Evolutionary conservation across 2,113 vertebrate species (phyloP).

Genomic region (Cygnus atratus): DNA sequence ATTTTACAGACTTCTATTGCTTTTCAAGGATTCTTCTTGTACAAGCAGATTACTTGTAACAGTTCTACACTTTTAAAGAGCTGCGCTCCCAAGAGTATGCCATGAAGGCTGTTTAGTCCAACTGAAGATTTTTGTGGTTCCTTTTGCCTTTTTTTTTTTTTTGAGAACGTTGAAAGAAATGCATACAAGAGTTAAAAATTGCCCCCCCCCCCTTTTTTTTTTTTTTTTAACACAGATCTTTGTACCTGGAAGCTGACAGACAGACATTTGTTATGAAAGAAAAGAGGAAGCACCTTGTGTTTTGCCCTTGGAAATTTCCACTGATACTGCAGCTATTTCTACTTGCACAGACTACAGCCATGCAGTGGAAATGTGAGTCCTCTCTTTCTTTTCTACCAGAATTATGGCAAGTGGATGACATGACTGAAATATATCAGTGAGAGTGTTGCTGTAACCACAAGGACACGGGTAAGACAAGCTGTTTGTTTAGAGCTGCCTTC

Average conservation of each 20-base stretch:
- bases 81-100: not conserved
- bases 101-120: not conserved
- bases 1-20: not conserved
- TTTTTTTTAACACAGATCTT: not conserved
- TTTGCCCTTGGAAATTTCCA: conserved; percentile 52
- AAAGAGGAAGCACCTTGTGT: conserved; percentile 15
- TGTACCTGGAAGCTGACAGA: not conserved
- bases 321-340: not conserved
- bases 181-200: not conserved
- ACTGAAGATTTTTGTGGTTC: not conserved
- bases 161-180: not conserved
- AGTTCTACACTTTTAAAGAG: not conserved
- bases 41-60: not conserved
- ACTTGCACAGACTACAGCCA: not conserved
- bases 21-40: not conserved
- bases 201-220: not conserved
- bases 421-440: not conserved
- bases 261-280: not conserved
- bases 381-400: not conserved
- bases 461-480: not conserved
- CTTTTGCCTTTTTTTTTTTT: not conserved
- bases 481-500: not conserved
- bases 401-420: not conserved
- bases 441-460: not conserved
- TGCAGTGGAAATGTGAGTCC: not conserved